Percentiles rank a stretch among this genome's conserved stretches.
Conservation (phyloP, 2,113 vertebrate species). For the Murina feae region DNA sequence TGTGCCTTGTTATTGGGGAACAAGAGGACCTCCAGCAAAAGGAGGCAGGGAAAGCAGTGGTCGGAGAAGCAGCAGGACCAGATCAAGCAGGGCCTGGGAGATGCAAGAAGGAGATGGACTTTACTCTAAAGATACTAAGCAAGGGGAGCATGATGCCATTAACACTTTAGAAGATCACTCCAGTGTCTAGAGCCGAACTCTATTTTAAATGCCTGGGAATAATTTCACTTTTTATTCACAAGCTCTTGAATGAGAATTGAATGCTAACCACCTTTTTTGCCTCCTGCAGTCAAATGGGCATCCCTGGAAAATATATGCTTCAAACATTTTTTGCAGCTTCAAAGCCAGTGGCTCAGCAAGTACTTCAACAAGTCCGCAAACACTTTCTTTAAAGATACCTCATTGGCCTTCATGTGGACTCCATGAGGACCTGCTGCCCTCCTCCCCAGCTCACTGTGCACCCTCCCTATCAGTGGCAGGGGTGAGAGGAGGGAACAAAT, state of each 20-base stretch:
- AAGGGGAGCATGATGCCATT: neutral
- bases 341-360: neutral
- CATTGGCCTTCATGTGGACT: neutral
- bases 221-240: conserved; percentile 14
- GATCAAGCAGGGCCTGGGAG: neutral
- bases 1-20: neutral
- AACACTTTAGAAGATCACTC: neutral
- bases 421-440: neutral
- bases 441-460: too few relatives aligned
- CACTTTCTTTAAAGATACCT: neutral
- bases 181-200: neutral
- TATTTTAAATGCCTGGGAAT: neutral
- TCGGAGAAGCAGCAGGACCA: neutral
- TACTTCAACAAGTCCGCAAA: neutral
- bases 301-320: neutral
- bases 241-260: neutral
- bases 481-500: neutral
- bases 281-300: neutral
- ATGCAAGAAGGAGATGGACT: neutral
- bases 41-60: neutral
- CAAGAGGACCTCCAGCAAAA: too few relatives aligned
- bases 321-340: neutral
- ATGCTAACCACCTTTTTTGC: neutral
- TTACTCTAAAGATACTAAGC: neutral
- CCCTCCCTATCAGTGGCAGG: neutral